A percentile compares a stretch with the other conserved stretches of the same genome.
Conservation (phyloP, 92 coral and sea anemone genomes). For the Phenganax stokvisi region DNA sequence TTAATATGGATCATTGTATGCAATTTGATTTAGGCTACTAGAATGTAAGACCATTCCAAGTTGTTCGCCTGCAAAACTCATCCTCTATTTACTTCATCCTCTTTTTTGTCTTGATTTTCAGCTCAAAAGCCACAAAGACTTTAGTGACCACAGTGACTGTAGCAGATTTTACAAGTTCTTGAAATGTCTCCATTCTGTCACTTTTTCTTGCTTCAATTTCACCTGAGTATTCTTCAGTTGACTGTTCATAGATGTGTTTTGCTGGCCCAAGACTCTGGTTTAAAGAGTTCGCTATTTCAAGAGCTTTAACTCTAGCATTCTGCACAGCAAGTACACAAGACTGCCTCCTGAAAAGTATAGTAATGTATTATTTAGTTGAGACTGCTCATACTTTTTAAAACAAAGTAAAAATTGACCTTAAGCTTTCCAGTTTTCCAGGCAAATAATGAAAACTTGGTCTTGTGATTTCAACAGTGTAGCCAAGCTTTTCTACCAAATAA, state of each 20-base stretch:
- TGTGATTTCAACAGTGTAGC: conserved; percentile 69
- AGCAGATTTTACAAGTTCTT: conserved; percentile 62
- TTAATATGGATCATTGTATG: background rate
- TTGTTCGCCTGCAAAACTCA: background rate
- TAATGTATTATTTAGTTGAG: background rate
- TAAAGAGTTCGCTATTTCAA: conserved; percentile 80
- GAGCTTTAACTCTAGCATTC: conserved; percentile 89
- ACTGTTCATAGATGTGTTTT: conserved; percentile 72
- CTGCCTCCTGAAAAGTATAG: conserved; percentile 57
- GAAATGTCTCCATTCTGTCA: conserved; percentile 51
- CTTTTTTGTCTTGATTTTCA: conserved; percentile 59
- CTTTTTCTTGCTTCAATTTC: conserved; percentile 36
- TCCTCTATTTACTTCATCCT: conserved; percentile 46
- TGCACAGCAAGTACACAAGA: conserved; percentile 90
- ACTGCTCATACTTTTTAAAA: background rate
- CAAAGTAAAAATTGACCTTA: conserved; percentile 53
- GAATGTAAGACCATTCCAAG: background rate
- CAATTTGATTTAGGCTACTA: background rate
- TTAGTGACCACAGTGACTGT: conserved; percentile 80
- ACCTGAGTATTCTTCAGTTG: conserved; percentile 68
- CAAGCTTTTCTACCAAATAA: conserved; percentile 90
- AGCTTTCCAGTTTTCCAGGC: conserved; percentile 64
- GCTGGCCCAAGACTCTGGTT: conserved; percentile 88
- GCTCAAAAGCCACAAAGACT: conserved; percentile 81
- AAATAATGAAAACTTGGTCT: conserved; percentile 67